phyloP scores from a whole-genome alignment of 1,140 invertebrate genomes.

The Zaprionus gabonicus region DNA sequence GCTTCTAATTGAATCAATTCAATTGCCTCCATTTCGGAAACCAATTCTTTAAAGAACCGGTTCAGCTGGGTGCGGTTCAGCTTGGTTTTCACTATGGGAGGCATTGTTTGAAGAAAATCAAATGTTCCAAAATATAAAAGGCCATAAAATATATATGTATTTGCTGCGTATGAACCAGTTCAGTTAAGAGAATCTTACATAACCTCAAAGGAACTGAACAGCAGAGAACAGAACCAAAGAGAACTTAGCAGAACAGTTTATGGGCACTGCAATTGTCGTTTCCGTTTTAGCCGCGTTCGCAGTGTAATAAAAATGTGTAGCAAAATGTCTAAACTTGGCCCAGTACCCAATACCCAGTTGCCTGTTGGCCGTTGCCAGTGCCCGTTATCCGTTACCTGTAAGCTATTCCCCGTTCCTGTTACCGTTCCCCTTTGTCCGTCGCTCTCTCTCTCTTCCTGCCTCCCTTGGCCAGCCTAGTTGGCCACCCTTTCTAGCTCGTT shows the following conservation, averaged over 20 bases:
- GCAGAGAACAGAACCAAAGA: too few relatives aligned
- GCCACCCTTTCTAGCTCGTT: constrained; percentile 20
- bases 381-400: constrained; percentile 4
- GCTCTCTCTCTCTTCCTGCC: background rate
- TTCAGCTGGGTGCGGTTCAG: too few relatives aligned
- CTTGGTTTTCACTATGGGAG: too few relatives aligned
- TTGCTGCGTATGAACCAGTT: background rate
- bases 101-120: background rate
- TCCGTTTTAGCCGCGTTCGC: constrained; percentile 35
- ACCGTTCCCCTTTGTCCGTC: background rate
- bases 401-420: background rate
- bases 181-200: background rate
- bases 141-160: too few relatives aligned
- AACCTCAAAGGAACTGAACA: background rate
- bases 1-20: too few relatives aligned
- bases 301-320: constrained; percentile 58
- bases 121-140: background rate
- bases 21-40: too few relatives aligned
- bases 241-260: constrained; percentile 27
- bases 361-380: background rate
- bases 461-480: background rate
- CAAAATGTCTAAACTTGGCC: constrained; percentile 65
- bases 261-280: constrained; percentile 47
- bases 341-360: constrained; percentile 6
- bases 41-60: too few relatives aligned